Conservation (phyloP, 2,797 vertebrate genomes). For the Galago senegalensis region DNA sequence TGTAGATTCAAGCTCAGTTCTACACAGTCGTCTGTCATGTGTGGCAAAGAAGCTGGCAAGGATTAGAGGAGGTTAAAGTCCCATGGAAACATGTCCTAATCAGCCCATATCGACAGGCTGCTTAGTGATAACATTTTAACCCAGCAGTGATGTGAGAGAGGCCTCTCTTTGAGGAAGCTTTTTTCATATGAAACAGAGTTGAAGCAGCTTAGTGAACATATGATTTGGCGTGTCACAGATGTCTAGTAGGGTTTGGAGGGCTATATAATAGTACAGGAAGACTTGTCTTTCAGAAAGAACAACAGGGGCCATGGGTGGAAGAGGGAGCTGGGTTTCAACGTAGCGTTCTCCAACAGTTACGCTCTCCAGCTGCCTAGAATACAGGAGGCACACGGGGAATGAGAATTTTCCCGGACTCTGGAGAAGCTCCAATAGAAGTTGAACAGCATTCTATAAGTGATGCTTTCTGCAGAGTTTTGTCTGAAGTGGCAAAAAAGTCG, state of each 20-base stretch:
- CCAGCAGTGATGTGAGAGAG: background rate
- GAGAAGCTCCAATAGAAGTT: background rate
- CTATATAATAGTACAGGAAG: background rate
- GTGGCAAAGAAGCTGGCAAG: background rate
- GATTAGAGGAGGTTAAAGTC: background rate
- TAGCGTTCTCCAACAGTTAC: background rate
- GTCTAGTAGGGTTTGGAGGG: background rate
- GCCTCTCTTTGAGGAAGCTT: background rate
- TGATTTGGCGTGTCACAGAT: background rate
- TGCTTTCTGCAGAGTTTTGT: background rate
- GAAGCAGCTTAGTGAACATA: background rate
- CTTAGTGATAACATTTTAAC: background rate
- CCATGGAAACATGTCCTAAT: background rate
- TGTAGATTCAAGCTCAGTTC: background rate
- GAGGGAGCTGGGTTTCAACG: background rate
- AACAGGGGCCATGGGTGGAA: background rate
- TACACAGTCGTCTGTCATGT: background rate
- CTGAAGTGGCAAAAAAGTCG: background rate
- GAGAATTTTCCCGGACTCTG: background rate
- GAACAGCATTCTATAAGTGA: background rate
- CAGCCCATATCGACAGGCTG: background rate
- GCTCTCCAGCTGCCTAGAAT: background rate
- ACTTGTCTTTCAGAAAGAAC: background rate
- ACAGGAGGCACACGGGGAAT: background rate
- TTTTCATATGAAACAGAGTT: background rate